These are phyloP conservation scores for Eilema depressum DNA, from an alignment of 2,888 invertebrate species.

Conservation along the genomic window DNA sequence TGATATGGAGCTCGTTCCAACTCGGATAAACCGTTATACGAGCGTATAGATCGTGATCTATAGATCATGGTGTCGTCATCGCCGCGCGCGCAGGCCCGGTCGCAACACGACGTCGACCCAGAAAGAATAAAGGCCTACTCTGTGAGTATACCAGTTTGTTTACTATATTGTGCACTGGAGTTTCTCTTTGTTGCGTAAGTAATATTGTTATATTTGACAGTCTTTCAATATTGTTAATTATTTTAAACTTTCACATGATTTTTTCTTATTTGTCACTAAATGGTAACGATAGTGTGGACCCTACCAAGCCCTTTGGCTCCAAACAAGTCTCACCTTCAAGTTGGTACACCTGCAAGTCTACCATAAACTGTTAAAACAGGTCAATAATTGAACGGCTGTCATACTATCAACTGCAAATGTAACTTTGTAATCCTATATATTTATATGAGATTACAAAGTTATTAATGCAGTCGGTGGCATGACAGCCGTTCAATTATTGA, in stretches of 20 bases:
- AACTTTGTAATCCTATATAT: no score
- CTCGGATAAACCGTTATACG: slow-evolving; percentile 51
- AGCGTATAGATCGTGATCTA: slow-evolving; percentile 73
- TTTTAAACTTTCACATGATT: background rate
- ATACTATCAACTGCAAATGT: no score
- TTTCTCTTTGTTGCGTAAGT: slow-evolving; percentile 41
- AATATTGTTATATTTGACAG: background rate
- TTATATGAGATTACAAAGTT: no score
- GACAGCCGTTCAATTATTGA: no score
- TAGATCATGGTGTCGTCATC: slow-evolving; percentile 86
- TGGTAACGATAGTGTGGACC: no score
- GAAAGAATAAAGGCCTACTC: slow-evolving; percentile 84
- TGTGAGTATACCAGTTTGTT: slow-evolving; percentile 70
- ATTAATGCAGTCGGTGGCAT: no score
- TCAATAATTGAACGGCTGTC: no score
- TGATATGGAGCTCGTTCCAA: slow-evolving; percentile 47
- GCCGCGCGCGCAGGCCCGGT: slow-evolving; percentile 82
- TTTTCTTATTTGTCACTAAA: no score
- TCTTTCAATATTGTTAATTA: background rate
- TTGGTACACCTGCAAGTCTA: no score
- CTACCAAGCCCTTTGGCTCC: no score
- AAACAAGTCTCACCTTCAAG: no score
- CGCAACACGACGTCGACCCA: slow-evolving; percentile 82
- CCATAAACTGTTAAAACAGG: no score
- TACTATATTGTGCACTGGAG: slow-evolving; percentile 28